A percentile compares a stretch with the other conserved stretches of the same genome.
Evolutionary conservation across 2,797 vertebrate genomes (phyloP).

Genomic region (Hemitrygon akajei): DNA sequence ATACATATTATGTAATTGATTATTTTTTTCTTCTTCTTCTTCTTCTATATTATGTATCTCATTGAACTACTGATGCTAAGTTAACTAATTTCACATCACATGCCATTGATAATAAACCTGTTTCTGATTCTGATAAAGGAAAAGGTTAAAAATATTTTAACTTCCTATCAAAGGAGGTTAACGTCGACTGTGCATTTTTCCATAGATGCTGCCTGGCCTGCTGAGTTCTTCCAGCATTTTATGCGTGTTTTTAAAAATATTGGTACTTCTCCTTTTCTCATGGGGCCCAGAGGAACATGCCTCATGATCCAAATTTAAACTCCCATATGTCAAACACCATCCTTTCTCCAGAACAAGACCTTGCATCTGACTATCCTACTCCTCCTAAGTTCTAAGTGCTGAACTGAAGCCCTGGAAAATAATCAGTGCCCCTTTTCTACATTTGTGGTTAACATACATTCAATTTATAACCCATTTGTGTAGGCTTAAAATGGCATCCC

Average conservation of each 20-base stretch:
- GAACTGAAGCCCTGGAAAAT: neutral
- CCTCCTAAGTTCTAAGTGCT: neutral
- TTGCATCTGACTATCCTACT: neutral
- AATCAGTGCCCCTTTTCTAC: neutral
- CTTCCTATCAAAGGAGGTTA: too few species aligned
- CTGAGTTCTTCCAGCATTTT: too few species aligned
- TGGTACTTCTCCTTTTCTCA: neutral
- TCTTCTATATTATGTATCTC: too few species aligned
- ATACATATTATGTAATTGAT: too few species aligned
- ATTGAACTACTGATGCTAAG: too few species aligned
- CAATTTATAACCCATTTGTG: neutral
- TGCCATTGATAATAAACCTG: too few species aligned
- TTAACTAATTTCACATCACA: too few species aligned
- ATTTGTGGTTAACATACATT: neutral
- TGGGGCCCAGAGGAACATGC: neutral
- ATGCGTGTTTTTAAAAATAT: neutral
- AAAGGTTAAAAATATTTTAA: too few species aligned
- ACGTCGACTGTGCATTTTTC: too few species aligned
- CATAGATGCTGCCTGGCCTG: too few species aligned
- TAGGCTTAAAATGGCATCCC: neutral
- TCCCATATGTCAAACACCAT: neutral
- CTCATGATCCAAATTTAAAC: neutral
- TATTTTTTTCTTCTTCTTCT: too few species aligned
- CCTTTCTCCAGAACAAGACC: neutral
- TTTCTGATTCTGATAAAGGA: too few species aligned